A percentile compares a stretch with the other conserved stretches of the same genome.
phyloP scores from a whole-genome alignment of 2,888 invertebrate genomes.

The Mylabris sibirica region DNA sequence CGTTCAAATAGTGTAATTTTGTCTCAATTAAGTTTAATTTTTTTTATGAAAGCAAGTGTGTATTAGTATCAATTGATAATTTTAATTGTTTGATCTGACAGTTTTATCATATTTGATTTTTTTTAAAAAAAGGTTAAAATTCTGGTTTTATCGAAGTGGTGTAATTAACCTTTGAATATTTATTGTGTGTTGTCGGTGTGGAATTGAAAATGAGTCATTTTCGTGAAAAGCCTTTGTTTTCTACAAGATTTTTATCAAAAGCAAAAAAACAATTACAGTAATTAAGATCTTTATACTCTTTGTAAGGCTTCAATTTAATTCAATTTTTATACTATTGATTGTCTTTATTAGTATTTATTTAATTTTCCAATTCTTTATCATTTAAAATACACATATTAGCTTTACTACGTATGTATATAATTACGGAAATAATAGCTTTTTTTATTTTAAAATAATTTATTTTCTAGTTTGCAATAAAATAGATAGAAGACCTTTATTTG shows the following conservation, averaged over 20 bases:
- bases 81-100: background rate
- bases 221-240: background rate
- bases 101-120: background rate
- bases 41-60: no score
- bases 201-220: background rate
- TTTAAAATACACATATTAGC: no score
- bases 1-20: background rate
- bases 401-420: no score
- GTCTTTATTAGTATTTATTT: no score
- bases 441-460: no score
- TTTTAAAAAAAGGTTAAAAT: background rate
- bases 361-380: no score
- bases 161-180: conserved; percentile 3
- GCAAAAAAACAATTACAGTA: background rate
- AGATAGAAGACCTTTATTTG: no score
- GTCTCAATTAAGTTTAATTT: no score
- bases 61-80: background rate
- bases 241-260: background rate
- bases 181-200: background rate
- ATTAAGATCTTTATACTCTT: background rate
- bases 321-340: no score
- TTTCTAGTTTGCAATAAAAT: background rate
- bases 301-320: no score
- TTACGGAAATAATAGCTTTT: no score
- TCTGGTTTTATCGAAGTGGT: background rate